phyloP scores from a whole-genome alignment of 2,888 invertebrate genomes.

The Habroteleia sp. region DNA sequence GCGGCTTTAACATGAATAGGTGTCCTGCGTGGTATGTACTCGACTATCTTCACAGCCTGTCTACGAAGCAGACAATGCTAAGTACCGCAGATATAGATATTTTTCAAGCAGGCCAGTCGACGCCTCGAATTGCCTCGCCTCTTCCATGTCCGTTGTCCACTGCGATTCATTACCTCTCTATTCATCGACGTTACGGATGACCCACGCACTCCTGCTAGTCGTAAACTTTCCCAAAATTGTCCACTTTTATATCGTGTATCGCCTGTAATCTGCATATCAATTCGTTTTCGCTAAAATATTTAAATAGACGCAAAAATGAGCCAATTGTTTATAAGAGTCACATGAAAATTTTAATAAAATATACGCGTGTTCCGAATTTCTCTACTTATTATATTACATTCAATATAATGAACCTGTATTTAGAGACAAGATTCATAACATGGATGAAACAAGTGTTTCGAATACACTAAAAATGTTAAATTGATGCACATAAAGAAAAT shows the following conservation, averaged over 20 bases:
- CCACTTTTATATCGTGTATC: conserved; percentile 52
- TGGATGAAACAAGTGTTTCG: no score
- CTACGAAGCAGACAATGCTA: conserved; percentile 63
- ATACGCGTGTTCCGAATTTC: conserved; percentile 10
- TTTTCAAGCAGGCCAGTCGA: conserved; percentile 72
- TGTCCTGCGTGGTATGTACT: conserved; percentile 61
- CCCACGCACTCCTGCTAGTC: conserved; percentile 66
- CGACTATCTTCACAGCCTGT: conserved; percentile 59
- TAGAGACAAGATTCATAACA: no score
- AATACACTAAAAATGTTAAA: no score
- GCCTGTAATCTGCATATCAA: conserved; percentile 45
- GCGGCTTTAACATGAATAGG: conserved; percentile 69
- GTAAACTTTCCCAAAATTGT: conserved; percentile 55
- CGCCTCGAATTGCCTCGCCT: conserved; percentile 79
- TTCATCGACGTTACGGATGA: conserved; percentile 78
- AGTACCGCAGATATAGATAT: conserved; percentile 71
- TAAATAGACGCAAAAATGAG: conserved; percentile 32
- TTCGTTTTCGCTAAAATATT: conserved; percentile 32
- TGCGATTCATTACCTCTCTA: conserved; percentile 81
- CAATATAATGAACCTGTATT: no score
- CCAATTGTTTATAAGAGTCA: conserved; percentile 38
- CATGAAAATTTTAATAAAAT: conserved; percentile 24
- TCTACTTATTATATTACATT: conserved; percentile 12
- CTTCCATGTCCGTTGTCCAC: conserved; percentile 80
- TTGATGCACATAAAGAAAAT: no score